A percentile compares a stretch with the other conserved stretches of the same genome.
These are phyloP conservation scores for Galemys pyrenaicus DNA, from an alignment of 2,113 vertebrate genomes.

Conservation along the genomic window DNA sequence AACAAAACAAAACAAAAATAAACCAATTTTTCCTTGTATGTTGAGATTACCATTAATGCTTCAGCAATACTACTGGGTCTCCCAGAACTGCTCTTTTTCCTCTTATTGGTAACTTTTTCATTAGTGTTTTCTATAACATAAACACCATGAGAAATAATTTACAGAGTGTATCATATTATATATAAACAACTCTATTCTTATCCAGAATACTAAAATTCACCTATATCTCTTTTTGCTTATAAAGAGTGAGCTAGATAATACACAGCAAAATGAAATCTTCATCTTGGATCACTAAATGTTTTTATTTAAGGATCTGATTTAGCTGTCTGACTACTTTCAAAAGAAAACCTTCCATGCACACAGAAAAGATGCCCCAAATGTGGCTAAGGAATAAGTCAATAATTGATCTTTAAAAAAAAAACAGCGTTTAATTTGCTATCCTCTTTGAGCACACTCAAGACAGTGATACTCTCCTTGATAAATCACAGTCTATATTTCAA, in stretches of 20 bases:
- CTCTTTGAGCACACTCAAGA: neutral
- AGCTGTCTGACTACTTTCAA: constrained; percentile 15
- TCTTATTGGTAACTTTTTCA: neutral
- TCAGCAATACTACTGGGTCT: neutral
- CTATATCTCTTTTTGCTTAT: constrained; percentile 17
- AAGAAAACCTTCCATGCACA: neutral
- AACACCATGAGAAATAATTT: neutral
- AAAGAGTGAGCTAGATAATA: neutral
- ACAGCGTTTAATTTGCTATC: neutral
- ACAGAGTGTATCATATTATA: neutral
- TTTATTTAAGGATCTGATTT: constrained; percentile 46
- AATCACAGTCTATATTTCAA: neutral
- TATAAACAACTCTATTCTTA: neutral
- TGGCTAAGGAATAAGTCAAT: constrained; percentile 46
- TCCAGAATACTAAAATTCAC: neutral
- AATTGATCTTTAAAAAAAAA: constrained; percentile 26
- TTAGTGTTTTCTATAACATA: neutral
- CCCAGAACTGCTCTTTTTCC: neutral
- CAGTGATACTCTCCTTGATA: constrained; percentile 4
- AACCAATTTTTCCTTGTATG: neutral
- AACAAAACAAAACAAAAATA: neutral
- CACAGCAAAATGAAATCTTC: constrained; percentile 21
- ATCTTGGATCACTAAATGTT: constrained; percentile 53
- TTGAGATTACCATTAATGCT: neutral
- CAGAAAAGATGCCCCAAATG: neutral